These are phyloP conservation scores for Nesidiocoris tenuis DNA, from an alignment of 2,888 invertebrate genomes.

Conservation along the genomic window DNA sequence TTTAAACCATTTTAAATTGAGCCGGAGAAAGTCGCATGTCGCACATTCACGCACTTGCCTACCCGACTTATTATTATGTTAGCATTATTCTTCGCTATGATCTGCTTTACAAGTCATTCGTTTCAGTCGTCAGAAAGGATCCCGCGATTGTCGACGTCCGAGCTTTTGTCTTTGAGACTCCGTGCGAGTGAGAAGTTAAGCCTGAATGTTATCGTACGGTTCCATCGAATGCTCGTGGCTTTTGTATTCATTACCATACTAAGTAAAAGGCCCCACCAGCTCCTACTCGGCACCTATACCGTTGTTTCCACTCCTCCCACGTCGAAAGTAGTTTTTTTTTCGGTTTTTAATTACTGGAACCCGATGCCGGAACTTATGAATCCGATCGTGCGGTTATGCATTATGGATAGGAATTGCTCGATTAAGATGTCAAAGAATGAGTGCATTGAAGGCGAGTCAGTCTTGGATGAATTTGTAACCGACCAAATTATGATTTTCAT, in stretches of 20 bases:
- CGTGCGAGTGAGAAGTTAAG: not conserved
- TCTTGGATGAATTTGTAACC: no score
- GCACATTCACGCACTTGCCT: no score
- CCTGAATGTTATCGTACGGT: not conserved
- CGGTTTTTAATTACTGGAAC: not conserved
- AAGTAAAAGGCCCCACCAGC: not conserved
- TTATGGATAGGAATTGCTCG: no score
- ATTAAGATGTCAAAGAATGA: no score
- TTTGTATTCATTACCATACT: not conserved
- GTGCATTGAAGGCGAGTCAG: no score
- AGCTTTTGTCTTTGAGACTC: not conserved
- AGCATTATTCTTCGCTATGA: not conserved
- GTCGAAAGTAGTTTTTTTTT: not conserved
- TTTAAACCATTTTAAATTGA: no score
- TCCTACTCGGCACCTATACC: not conserved
- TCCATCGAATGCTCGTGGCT: not conserved
- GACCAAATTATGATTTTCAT: no score
- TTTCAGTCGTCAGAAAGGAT: not conserved
- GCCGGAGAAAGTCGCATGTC: no score
- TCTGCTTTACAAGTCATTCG: not conserved
- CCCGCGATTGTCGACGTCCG: not conserved
- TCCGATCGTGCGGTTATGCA: no score
- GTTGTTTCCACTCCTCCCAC: not conserved
- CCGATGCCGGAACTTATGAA: not conserved
- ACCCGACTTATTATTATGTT: not conserved